phyloP scores from a whole-genome alignment of 2,113 vertebrate species.

The Ariopsis seemanni region DNA sequence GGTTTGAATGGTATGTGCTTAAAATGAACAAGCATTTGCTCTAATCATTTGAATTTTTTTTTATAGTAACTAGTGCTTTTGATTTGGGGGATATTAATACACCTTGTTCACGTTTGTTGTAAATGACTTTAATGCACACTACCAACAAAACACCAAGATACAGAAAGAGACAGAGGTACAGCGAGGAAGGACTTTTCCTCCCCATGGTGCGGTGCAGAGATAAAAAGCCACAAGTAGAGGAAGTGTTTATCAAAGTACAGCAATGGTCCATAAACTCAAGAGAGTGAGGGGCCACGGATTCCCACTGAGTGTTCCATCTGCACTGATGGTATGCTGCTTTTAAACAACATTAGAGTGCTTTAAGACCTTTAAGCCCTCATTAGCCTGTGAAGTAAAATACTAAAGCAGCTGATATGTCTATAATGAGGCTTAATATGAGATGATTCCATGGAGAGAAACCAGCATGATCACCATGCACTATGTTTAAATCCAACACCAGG shows the following conservation, averaged over 20 bases:
- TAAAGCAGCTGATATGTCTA: neutral
- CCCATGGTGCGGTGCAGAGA: neutral
- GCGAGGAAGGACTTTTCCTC: neutral
- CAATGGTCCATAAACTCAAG: slow-evolving; percentile 24
- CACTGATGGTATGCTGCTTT: slow-evolving; percentile 7
- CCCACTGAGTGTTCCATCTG: slow-evolving; percentile 14
- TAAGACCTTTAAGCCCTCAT: neutral
- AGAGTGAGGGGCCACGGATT: slow-evolving; percentile 4
- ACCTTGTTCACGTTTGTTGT: neutral
- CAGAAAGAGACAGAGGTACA: neutral
- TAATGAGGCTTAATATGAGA: neutral
- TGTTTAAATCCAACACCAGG: neutral
- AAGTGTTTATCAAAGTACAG: slow-evolving; percentile 37
- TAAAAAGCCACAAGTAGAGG: slow-evolving; percentile 38
- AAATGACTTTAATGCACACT: neutral
- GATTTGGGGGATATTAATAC: neutral
- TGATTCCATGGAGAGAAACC: neutral
- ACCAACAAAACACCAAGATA: neutral
- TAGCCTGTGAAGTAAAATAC: neutral
- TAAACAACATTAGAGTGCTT: slow-evolving; percentile 17
- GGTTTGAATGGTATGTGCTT: neutral
- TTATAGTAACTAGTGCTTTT: neutral
- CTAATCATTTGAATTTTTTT: neutral
- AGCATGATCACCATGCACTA: neutral
- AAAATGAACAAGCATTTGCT: neutral